Evolutionary conservation across 1,140 invertebrate genomes (phyloP), one percentile per base, ranked within the genome.

Genomic region (Tetramorium parvispinum): DNA sequence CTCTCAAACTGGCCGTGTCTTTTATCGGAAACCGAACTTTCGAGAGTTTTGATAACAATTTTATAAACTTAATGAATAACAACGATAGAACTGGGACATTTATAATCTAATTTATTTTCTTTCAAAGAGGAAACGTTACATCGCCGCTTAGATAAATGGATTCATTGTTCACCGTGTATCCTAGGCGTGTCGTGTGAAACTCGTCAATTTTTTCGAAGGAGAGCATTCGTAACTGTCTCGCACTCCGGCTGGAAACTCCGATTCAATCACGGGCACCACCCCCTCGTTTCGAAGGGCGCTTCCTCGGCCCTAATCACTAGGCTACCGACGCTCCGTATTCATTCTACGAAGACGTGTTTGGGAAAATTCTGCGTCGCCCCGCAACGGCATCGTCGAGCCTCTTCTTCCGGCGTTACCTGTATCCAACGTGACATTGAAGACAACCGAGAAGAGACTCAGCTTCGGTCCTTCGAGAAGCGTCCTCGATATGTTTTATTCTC

Each of bases 251-350:
- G n/a, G 37, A 71, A 87, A 87, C 51, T 85, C 49, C 37, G 51
- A 78, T 87, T 53, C 71, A 55, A 71, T 77, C 65, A 24, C 24
- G 21, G 70, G 87, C 57, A 79, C 86, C 61, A 87, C 81, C 86
- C 68, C 43, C 57, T 85, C 53, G 51, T 87, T 87, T 87, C 53
- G 32, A 87, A 85, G 86, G 81, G 51, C 53, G 68, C 85, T 85
- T 79, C 66, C 24, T 32, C 27, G 37, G 57, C 65, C 86, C 61
- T 89, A 89, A 89, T 89, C 65, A 85, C 86, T 89, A 85, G 68
- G 75, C 81, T 87, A 89, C 86, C 27, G 66, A 71, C 53, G 68
- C 70, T 71, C 49, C 55, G 77, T 87, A 85, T 79, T 78, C 71
- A 76, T 87, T 89, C 81, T 85, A 51, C 10, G 24, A 78, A 79